Percentiles rank a stretch among this genome's conserved stretches.
Conservation (phyloP, 2,888 invertebrate species). For the Sericinus montela region DNA sequence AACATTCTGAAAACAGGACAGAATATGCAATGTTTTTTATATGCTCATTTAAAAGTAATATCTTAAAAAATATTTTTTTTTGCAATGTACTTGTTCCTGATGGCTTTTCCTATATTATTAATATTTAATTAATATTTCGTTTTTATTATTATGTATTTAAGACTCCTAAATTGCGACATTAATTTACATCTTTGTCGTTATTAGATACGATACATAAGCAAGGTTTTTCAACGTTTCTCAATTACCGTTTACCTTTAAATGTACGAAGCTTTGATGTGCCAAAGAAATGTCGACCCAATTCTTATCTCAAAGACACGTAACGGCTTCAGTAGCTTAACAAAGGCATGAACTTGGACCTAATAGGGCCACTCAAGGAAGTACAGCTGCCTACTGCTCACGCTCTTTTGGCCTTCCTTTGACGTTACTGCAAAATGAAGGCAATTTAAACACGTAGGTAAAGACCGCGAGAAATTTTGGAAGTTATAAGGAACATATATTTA, state of each 20-base stretch:
- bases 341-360: constrained; percentile 64
- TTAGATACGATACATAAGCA: neutral
- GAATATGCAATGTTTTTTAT: constrained; percentile 26
- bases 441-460: constrained; percentile 47
- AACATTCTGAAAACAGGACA: constrained; percentile 25
- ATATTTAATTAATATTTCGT: too few species aligned
- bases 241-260: constrained; percentile 12
- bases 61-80: neutral
- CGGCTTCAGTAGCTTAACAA: constrained; percentile 51
- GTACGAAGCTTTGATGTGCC: constrained; percentile 55
- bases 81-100: too few species aligned
- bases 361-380: constrained; percentile 60
- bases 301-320: constrained; percentile 72
- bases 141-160: too few species aligned
- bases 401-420: constrained; percentile 56
- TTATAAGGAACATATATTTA: constrained; percentile 9
- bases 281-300: constrained; percentile 61
- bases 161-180: too few species aligned
- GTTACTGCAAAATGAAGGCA: constrained; percentile 58
- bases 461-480: constrained; percentile 22
- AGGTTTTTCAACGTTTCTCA: constrained; percentile 5
- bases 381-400: constrained; percentile 41
- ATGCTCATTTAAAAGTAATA: neutral
- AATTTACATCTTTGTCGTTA: too few species aligned
- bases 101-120: too few species aligned